These are phyloP conservation scores for Gadus chalcogrammus DNA, from an alignment of 2,113 vertebrate species.

Conservation along the genomic window DNA sequence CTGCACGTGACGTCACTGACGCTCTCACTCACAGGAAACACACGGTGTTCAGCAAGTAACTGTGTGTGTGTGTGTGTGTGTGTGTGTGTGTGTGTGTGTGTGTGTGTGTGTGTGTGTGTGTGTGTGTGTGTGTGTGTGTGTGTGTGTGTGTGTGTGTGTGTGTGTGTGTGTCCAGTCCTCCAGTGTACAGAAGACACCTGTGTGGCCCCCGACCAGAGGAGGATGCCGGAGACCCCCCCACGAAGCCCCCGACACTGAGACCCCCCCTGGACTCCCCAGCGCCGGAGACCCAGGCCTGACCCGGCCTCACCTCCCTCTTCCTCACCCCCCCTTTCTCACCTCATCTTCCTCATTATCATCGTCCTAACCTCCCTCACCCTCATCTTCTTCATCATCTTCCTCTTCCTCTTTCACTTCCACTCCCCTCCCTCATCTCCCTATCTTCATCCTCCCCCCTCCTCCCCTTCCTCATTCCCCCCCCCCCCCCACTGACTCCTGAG, in stretches of 20 bases:
- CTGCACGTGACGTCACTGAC: no score
- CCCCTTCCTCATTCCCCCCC: no score
- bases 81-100: not conserved
- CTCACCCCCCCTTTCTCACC: conserved; percentile 11
- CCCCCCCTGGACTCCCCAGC: conserved; percentile 71
- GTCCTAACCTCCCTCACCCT: conserved; percentile 3
- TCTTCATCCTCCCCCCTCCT: no score
- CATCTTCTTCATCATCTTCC: no score
- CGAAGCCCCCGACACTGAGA: conserved; percentile 72
- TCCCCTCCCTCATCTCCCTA: no score
- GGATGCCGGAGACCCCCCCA: conserved; percentile 60
- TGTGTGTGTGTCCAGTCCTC: conserved; percentile 67
- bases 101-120: conserved; percentile 13
- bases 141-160: not conserved
- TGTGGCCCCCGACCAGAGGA: conserved; percentile 76
- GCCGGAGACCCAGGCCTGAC: conserved; percentile 67
- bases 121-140: conserved; percentile 18
- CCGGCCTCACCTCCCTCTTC: not conserved
- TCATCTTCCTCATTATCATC: conserved; percentile 31
- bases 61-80: no score
- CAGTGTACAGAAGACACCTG: conserved; percentile 72
- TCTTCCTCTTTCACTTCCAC: no score
- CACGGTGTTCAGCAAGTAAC: no score
- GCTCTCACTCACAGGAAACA: no score
- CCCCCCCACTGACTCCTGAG: no score